These are phyloP conservation scores for Pyrrhosoma nymphula DNA, from an alignment of 2,888 invertebrate species.

Conservation along the genomic window DNA sequence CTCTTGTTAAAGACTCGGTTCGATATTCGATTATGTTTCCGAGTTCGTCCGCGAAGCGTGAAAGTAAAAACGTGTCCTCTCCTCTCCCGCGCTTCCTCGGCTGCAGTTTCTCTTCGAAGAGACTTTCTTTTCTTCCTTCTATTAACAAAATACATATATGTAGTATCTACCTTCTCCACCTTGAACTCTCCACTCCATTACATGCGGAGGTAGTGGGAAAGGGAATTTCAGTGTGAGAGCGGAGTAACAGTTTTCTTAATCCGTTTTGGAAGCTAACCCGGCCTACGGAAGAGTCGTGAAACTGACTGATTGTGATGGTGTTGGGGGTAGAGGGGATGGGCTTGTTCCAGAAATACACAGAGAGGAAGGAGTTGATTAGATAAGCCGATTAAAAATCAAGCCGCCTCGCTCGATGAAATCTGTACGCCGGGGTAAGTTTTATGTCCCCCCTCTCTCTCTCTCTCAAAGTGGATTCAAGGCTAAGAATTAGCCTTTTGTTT, in stretches of 20 bases:
- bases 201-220: not conserved
- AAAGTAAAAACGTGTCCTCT: not conserved
- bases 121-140: not conserved
- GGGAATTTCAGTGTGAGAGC: not conserved
- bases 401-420: conserved; percentile 6
- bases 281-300: not conserved
- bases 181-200: not conserved
- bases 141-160: not conserved
- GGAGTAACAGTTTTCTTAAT: conserved; percentile 49
- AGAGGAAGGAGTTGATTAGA: conserved; percentile 20
- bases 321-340: not conserved
- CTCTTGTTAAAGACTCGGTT: conserved; percentile 5
- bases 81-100: not conserved
- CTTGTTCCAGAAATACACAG: conserved; percentile 9
- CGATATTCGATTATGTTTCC: conserved; percentile 46
- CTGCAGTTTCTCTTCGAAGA: not conserved
- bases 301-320: conserved; percentile 29
- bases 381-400: conserved; percentile 61
- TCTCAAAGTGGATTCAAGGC: not conserved
- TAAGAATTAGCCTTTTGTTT: not conserved
- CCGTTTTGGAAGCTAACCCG: conserved; percentile 3
- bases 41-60: not conserved
- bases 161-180: not conserved
- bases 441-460: not conserved
- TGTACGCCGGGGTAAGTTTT: not conserved